A percentile compares a stretch with the other conserved stretches of the same genome.
These are phyloP conservation scores for Vireo altiloquus DNA, from an alignment of 2,113 vertebrate species.

Conservation along the genomic window DNA sequence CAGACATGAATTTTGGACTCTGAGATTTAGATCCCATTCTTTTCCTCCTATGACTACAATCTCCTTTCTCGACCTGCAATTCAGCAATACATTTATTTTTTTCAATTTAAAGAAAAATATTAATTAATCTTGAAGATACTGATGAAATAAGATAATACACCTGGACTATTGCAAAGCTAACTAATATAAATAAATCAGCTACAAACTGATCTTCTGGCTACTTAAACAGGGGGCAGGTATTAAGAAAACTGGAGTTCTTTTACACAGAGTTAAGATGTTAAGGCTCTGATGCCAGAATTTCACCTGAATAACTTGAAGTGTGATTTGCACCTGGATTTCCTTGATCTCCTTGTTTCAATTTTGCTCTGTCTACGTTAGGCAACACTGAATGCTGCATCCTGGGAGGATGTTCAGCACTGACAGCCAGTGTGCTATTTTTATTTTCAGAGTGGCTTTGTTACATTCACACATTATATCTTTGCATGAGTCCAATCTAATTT, in stretches of 20 bases:
- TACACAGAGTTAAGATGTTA: not conserved
- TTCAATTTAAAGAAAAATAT: not conserved
- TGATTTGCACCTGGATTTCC: not conserved
- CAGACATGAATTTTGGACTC: not conserved
- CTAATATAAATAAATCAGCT: not conserved
- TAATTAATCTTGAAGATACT: not conserved
- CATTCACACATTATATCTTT: not conserved
- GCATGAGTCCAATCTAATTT: slow-evolving; percentile 43
- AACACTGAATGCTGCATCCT: not conserved
- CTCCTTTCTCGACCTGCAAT: not conserved
- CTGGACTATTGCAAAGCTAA: not conserved
- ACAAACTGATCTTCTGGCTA: not conserved
- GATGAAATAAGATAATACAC: not conserved
- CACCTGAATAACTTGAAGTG: not conserved
- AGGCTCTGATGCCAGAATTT: not conserved
- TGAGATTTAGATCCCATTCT: not conserved
- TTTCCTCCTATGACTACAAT: not conserved
- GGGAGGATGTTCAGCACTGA: not conserved
- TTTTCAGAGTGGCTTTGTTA: slow-evolving; percentile 19
- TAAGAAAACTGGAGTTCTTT: not conserved
- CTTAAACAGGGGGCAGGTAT: not conserved
- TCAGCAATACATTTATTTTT: not conserved
- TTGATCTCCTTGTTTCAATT: not conserved
- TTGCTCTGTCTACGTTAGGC: not conserved
- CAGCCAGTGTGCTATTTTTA: not conserved